phyloP scores from a whole-genome alignment of 2,113 vertebrate genomes.

The Ceyx margarethae region DNA sequence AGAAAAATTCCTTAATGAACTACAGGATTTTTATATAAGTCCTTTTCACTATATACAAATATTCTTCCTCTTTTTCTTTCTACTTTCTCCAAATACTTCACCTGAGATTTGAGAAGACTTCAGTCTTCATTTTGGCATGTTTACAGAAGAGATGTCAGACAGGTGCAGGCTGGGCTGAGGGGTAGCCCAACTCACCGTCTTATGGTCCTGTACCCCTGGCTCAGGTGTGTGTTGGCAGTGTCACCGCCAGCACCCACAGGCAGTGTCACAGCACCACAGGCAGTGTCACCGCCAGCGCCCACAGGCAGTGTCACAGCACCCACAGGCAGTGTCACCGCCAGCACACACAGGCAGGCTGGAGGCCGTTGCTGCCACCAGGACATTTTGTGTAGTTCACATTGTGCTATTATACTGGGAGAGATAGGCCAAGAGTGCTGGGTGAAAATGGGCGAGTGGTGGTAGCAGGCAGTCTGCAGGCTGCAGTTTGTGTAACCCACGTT shows the following conservation, averaged over 20 bases:
- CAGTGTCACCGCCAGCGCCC: background rate
- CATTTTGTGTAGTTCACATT: background rate
- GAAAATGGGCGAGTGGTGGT: background rate
- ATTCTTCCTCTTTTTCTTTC: background rate
- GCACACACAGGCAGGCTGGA: background rate
- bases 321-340: too few relatives aligned
- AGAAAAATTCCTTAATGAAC: background rate
- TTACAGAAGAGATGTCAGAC: accelerated
- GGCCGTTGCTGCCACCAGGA: background rate
- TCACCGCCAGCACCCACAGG: background rate
- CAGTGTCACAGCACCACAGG: too few relatives aligned
- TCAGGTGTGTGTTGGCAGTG: background rate
- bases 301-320: accelerated
- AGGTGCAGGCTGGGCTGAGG: background rate
- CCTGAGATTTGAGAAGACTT: background rate
- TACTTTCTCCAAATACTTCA: background rate
- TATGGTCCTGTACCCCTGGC: accelerated
- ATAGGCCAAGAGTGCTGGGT: background rate
- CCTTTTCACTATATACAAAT: background rate
- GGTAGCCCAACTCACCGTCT: background rate
- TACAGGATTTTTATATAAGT: background rate
- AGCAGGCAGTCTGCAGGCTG: background rate
- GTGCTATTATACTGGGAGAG: background rate
- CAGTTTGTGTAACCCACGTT: background rate
- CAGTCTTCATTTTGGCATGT: background rate